A percentile compares a stretch with the other conserved stretches of the same genome.
phyloP scores from a whole-genome alignment of 2,113 vertebrate species.

The Tenrec ecaudatus region DNA sequence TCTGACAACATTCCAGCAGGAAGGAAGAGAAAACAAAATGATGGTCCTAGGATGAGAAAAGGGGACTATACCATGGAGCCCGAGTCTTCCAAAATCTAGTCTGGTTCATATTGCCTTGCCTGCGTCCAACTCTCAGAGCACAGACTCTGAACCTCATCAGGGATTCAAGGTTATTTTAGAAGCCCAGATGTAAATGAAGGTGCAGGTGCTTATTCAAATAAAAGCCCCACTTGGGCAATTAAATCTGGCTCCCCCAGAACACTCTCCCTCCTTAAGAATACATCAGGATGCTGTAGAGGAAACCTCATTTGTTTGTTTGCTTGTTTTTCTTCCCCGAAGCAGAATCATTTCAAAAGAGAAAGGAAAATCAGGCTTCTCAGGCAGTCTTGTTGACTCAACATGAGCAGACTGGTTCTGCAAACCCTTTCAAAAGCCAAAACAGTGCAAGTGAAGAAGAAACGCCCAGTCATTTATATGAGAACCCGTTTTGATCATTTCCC shows the following conservation, averaged over 20 bases:
- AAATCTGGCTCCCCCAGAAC: conserved; percentile 39
- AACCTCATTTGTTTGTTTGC: neutral
- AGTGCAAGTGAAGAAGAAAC: neutral
- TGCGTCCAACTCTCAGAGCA: conserved; percentile 6
- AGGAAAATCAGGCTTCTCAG: neutral
- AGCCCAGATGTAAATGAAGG: conserved; percentile 45
- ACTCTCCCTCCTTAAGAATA: neutral
- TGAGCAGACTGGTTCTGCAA: too few relatives aligned
- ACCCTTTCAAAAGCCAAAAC: neutral
- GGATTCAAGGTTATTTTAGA: neutral
- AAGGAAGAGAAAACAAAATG: neutral
- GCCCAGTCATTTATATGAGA: too few relatives aligned
- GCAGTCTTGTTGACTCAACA: neutral
- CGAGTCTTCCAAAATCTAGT: neutral
- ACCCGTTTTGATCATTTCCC: too few relatives aligned
- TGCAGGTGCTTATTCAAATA: conserved; percentile 21
- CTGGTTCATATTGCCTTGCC: neutral
- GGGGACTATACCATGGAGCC: neutral
- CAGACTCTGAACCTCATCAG: neutral
- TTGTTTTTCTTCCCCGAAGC: conserved; percentile 21
- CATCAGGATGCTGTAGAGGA: neutral
- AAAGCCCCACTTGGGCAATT: conserved; percentile 60
- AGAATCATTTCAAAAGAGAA: conserved; percentile 1
- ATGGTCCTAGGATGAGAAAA: neutral
- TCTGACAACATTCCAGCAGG: neutral